Base-by-base conservation (phyloP, 2,113 vertebrate genomes). In the Herpailurus yagouaroundi region DNA sequence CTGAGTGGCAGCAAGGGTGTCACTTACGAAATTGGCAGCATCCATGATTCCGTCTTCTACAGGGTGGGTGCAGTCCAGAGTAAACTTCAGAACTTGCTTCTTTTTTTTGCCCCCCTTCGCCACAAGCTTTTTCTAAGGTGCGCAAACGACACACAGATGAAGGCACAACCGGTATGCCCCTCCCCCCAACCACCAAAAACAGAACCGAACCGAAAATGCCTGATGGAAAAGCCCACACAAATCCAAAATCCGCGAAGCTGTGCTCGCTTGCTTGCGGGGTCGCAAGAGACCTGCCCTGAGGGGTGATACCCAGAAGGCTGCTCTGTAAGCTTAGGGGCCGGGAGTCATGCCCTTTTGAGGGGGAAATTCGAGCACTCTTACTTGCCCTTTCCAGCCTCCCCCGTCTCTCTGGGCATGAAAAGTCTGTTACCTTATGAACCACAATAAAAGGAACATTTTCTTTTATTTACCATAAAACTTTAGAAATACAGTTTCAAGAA, bases 11-110 rank as follows among this genome's bases (percentile, higher is more conserved):
- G 16, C 21, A 2, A 21, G 19, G 21, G 77, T 1, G 7, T 48
- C 38, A 99, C 99, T 99, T 98, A 99, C 99, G 86, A 99, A 99
- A 98, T 99, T 99, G 95, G 99, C 99, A 38, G 99, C 99, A 33
- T 99, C 99, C 99, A 99, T 99, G 98, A 99, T 99, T 38, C 99
- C 99, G 99, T 99, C 99, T 98, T 99, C 99, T 4, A 99, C 99
- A 0, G 99, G 99, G 96, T 99, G 99, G 27, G 99, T 99, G 98
- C 99, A 99, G 97, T 99, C 99, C 95, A 99, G 98, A 0, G 99
- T 99, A 94, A 99, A 99, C 97, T 99, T 99, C 95, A 99, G 97
- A 93, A 99, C 98, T 97, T 99, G 99, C 99, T 99, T 99, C 99
- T 99, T 99, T 98, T 99, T 99, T 99, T 99, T 99, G 90, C 99